phyloP scores from a whole-genome alignment of 2,113 vertebrate species.

The Lepidothrix coronata region DNA sequence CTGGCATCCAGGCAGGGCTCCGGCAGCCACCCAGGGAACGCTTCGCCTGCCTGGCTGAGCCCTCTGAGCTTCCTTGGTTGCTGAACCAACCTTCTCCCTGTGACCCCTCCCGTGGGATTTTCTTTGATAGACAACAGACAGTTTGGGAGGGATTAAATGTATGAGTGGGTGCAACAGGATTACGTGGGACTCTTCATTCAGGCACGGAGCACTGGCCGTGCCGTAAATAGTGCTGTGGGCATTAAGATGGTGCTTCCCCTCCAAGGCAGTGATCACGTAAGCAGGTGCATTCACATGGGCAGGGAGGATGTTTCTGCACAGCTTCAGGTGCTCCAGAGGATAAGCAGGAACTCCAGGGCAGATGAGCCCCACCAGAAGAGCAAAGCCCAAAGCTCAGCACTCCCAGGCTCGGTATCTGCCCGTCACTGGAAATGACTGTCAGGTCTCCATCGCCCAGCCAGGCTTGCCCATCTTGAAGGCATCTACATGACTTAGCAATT shows the following conservation, averaged over 20 bases:
- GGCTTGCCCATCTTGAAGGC: neutral
- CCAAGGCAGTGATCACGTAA: neutral
- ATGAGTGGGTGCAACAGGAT: neutral
- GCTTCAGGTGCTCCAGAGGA: neutral
- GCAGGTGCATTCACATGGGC: neutral
- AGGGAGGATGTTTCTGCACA: neutral
- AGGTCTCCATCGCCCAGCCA: neutral
- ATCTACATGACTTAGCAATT: conserved; percentile 4
- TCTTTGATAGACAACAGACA: fast-evolving
- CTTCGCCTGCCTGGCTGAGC: fast-evolving
- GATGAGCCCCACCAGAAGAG: neutral
- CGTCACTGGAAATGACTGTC: fast-evolving
- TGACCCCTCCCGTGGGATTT: neutral
- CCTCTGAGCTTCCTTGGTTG: fast-evolving
- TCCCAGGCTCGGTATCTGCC: neutral
- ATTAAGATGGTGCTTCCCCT: neutral
- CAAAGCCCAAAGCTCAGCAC: neutral
- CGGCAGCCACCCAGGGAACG: fast-evolving
- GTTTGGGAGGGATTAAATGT: neutral
- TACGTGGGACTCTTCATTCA: neutral
- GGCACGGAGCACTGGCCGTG: neutral
- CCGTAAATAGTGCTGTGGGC: neutral
- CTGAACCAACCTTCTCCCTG: neutral
- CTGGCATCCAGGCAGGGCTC: neutral
- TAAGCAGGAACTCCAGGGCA: neutral